A percentile compares a stretch with the other conserved stretches of the same genome.
These are phyloP conservation scores for Martes martes DNA, from an alignment of 2,113 vertebrate genomes.

Conservation along the genomic window DNA sequence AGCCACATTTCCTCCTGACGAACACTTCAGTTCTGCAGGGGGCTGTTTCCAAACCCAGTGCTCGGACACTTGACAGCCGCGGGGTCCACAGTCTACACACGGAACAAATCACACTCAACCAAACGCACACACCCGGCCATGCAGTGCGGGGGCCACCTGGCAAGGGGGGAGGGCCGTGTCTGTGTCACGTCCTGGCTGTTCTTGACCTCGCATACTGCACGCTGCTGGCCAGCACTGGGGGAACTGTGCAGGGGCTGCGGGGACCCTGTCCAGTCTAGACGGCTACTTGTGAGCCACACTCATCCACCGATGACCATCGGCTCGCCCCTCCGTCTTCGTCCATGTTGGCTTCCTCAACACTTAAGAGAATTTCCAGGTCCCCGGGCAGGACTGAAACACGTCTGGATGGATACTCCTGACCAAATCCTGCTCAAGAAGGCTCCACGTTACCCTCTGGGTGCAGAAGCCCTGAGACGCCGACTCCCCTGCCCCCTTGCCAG, in stretches of 20 bases:
- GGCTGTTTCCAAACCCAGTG: neutral
- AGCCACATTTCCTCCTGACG: neutral
- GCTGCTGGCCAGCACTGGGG: neutral
- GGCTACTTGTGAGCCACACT: too few species aligned
- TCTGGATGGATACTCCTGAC: neutral
- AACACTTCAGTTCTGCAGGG: neutral
- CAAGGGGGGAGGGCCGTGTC: neutral
- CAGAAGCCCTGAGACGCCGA: neutral
- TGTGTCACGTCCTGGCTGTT: neutral
- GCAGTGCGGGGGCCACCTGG: neutral
- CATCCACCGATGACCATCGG: too few species aligned
- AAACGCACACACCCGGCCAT: neutral
- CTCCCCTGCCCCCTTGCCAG: neutral
- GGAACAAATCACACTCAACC: neutral
- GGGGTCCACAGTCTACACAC: neutral
- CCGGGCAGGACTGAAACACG: neutral
- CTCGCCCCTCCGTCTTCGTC: neutral
- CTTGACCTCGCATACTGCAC: neutral
- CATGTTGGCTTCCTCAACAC: too few species aligned
- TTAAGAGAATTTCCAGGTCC: neutral
- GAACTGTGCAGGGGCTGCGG: accelerated
- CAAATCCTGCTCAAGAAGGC: neutral
- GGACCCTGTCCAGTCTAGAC: neutral
- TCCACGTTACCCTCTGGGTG: neutral
- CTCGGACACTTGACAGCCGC: neutral